Evolutionary conservation across 2,797 vertebrate species (phyloP), one percentile per base, ranked within the genome.

Genomic region (Momotus momota): DNA sequence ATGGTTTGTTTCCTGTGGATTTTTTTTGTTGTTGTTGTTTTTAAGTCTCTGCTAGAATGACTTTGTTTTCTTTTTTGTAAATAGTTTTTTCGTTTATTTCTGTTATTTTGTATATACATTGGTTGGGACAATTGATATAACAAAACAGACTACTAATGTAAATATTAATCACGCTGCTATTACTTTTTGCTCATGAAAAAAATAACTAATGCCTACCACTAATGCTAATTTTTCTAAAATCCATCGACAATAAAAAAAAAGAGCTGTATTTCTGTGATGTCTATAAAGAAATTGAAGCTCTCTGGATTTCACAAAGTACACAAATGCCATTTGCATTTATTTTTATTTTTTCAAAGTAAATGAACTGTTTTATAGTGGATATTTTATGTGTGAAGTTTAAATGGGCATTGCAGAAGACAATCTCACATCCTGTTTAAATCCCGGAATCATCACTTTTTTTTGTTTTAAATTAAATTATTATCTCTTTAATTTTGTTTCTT

Each of bases 171-270:
- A 48, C 87, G 49, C 58, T 97, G 57, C 55, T 91, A 16, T 46
- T 75, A 31, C 45, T 89, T 96, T 95, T 97, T 93, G 75, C 79
- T 90, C 20, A 46, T 80, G 43, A 69, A 95, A 91, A 91, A 91
- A 92, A 70, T 89, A 96, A 90, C 88, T 87, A 91, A 72, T 81
- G 45, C 66, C 35, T 83, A 67, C 77, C 46, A 31, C 64, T 94
- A 90, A 75, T 0, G 4, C 48, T 75, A 52, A 60, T 90, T 83
- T 55, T 57, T 69, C 65, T 93, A 45, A 95, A 95, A 88, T 79
- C 43, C 8, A 38, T 43, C 65, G 29, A 31, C 52, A 86, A 40
- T 57, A 33, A 31, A 45, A 57, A 57, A 27, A 40, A 31, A 60
- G 16, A 25, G 2, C 48, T 80, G 4, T 64, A 9, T 86, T 95